Percentiles rank a stretch among this genome's conserved stretches.
Evolutionary conservation across 2,113 vertebrate genomes (phyloP).

Genomic region (Oncorhynchus gorbuscha): DNA sequence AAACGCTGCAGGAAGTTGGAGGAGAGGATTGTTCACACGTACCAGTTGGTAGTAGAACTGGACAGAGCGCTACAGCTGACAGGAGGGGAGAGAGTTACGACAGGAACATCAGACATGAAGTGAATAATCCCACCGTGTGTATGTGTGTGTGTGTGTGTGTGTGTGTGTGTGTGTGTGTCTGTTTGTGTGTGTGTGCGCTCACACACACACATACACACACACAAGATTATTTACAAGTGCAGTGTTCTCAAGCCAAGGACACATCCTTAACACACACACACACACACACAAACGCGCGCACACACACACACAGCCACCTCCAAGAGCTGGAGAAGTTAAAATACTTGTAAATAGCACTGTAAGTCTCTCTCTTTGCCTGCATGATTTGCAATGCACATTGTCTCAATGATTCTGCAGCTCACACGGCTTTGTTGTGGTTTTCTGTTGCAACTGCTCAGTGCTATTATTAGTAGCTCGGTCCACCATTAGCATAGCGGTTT

Average conservation of each 20-base stretch:
- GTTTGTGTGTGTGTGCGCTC: not conserved
- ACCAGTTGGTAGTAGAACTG: too few relatives aligned
- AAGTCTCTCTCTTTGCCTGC: too few relatives aligned
- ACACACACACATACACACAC: too few relatives aligned
- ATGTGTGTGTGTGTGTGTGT: not conserved
- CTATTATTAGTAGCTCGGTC: too few relatives aligned
- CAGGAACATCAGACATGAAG: constrained; percentile 16
- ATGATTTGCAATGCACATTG: too few relatives aligned
- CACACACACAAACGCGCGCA: not conserved
- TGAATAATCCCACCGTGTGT: not conserved
- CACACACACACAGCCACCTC: constrained; percentile 24
- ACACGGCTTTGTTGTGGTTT: too few relatives aligned
- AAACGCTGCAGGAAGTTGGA: too few relatives aligned
- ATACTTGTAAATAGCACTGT: too few relatives aligned
- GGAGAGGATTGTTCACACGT: too few relatives aligned
- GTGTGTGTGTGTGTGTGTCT: not conserved
- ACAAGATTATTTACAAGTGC: constrained; percentile 50
- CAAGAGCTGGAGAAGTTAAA: not conserved
- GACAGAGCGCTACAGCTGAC: not conserved
- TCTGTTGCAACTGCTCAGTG: too few relatives aligned
- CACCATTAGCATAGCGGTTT: too few relatives aligned
- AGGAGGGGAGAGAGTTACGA: constrained; percentile 11
- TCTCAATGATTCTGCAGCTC: too few relatives aligned
- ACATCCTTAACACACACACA: constrained; percentile 23
- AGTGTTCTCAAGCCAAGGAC: constrained; percentile 59